These are phyloP conservation scores for Drosophila repleta DNA, from an alignment of 1,140 invertebrate species.

Conservation along the genomic window DNA sequence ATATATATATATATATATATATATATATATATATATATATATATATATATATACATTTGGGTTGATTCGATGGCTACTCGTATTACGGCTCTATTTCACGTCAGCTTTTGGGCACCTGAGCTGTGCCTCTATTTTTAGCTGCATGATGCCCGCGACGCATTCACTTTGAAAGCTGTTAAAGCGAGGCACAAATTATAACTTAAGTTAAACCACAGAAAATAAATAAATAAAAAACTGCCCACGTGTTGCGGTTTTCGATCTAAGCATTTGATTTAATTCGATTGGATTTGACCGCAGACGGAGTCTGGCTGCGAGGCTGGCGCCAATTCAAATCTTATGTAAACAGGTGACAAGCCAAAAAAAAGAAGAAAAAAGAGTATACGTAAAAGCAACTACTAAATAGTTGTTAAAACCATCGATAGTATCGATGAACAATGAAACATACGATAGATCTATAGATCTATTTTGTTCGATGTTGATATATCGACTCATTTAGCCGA, in stretches of 20 bases:
- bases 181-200: conserved; percentile 76
- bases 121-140: conserved; percentile 69
- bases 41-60: too few relatives aligned
- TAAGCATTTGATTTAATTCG: conserved; percentile 70
- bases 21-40: too few relatives aligned
- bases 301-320: conserved; percentile 49
- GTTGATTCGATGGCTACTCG: background rate
- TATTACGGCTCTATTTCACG: conserved; percentile 7
- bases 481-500: too few relatives aligned
- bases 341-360: conserved; percentile 69
- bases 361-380: background rate
- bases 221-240: conserved; percentile 43
- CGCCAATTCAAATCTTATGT: conserved; percentile 47
- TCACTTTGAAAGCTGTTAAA: conserved; percentile 68
- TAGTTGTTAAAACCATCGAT: too few relatives aligned
- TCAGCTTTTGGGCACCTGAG: conserved; percentile 48
- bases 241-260: conserved; percentile 57
- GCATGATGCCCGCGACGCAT: conserved; percentile 55
- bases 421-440: too few relatives aligned
- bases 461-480: too few relatives aligned
- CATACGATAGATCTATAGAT: too few relatives aligned
- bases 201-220: conserved; percentile 51
- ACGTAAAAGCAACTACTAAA: background rate
- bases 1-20: too few relatives aligned
- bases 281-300: conserved; percentile 40